These are phyloP conservation scores for Malachius bipustulatus DNA, from an alignment of 2,888 invertebrate genomes.

Conservation along the genomic window DNA sequence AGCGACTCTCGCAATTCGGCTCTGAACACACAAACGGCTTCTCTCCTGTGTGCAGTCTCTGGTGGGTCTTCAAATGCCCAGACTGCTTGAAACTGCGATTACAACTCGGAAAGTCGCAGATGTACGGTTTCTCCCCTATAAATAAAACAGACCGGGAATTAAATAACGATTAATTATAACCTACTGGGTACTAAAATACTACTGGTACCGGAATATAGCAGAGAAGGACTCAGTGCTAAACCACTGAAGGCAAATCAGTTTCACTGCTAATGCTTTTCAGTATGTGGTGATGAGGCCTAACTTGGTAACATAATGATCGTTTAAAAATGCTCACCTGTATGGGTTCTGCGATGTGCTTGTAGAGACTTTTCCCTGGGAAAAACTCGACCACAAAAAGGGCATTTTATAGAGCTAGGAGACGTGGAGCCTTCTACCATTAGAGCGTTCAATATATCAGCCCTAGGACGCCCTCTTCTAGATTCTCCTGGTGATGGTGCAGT, in stretches of 20 bases:
- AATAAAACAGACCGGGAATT: constrained; percentile 13
- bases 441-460: constrained; percentile 55
- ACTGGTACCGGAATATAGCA: too few relatives aligned
- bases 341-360: constrained; percentile 54
- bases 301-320: too few relatives aligned
- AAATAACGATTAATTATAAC: neutral
- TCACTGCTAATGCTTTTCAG: too few relatives aligned
- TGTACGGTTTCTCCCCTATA: constrained; percentile 60
- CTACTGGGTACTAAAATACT: too few relatives aligned
- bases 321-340: too few relatives aligned
- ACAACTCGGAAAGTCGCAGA: constrained; percentile 62
- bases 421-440: constrained; percentile 58
- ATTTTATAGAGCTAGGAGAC: constrained; percentile 57
- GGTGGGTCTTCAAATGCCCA: constrained; percentile 66
- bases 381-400: constrained; percentile 56
- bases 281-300: too few relatives aligned
- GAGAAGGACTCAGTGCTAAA: too few relatives aligned
- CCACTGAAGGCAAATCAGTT: too few relatives aligned
- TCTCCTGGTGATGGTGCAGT: constrained; percentile 29
- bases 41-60: constrained; percentile 63
- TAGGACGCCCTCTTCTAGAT: constrained; percentile 52
- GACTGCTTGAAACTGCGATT: constrained; percentile 62
- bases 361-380: constrained; percentile 66
- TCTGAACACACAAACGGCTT: constrained; percentile 60
- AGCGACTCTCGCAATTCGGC: constrained; percentile 51